These are phyloP conservation scores for Lycophotia porphyrea DNA, from an alignment of 2,888 invertebrate genomes.

Conservation along the genomic window DNA sequence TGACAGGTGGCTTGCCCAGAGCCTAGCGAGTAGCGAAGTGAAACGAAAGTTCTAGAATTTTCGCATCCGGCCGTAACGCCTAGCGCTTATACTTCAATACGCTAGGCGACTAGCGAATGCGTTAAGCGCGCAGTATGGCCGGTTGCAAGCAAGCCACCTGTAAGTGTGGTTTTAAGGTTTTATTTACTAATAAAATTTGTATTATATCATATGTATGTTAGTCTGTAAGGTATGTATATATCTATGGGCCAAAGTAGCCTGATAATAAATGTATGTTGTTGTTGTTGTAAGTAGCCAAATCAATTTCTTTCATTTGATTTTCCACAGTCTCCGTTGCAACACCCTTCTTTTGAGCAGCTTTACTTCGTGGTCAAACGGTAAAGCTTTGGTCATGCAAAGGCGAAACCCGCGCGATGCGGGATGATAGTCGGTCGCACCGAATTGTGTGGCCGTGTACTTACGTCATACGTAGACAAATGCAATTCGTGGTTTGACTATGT, in stretches of 20 bases:
- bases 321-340: background rate
- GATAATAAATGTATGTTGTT: too few relatives aligned
- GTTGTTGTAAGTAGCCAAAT: too few relatives aligned
- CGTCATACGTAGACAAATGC: background rate
- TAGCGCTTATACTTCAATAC: background rate
- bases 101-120: background rate
- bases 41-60: background rate
- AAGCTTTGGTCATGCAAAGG: background rate
- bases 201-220: too few relatives aligned
- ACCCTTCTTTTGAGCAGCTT: background rate
- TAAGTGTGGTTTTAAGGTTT: too few relatives aligned
- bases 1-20: background rate
- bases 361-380: background rate
- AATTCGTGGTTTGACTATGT: slow-evolving; percentile 34
- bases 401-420: background rate
- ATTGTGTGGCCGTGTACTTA: slow-evolving; percentile 2
- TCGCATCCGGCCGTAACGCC: background rate
- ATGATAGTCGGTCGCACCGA: background rate
- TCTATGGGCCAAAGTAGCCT: too few relatives aligned
- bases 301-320: background rate
- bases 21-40: background rate
- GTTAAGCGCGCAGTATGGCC: background rate
- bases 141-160: too few relatives aligned
- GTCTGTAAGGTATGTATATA: too few relatives aligned
- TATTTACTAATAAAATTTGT: too few relatives aligned